Evolutionary conservation across 2,113 vertebrate genomes (phyloP).

Genomic region (Trichechus manatus): DNA sequence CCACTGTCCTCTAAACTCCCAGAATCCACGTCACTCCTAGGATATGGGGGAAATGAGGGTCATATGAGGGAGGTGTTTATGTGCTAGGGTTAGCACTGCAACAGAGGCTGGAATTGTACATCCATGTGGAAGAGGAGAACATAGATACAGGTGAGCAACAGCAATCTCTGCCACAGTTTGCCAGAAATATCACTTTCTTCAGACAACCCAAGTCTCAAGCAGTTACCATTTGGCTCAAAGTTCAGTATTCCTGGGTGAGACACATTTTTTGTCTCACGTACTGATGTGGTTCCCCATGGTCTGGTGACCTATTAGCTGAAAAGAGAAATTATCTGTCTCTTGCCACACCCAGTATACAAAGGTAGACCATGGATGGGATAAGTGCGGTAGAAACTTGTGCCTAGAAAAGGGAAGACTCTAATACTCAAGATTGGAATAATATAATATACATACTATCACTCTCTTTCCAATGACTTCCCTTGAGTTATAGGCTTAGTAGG

Average conservation of each 20-base stretch:
- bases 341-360: neutral
- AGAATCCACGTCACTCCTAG: too few species aligned
- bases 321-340: neutral
- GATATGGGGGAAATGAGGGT: too few species aligned
- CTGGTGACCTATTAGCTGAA: too few species aligned
- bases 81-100: neutral
- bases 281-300: too few species aligned
- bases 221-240: neutral
- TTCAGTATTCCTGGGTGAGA: neutral
- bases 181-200: neutral
- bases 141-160: neutral
- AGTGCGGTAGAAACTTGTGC: neutral
- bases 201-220: neutral
- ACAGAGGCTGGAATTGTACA: neutral
- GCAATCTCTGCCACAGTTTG: neutral
- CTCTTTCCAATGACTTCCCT: neutral
- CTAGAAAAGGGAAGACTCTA: neutral
- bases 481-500: neutral
- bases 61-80: neutral
- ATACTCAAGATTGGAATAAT: neutral
- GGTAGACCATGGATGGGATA: too few species aligned
- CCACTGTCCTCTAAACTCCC: too few species aligned
- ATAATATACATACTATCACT: neutral
- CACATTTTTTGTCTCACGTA: neutral
- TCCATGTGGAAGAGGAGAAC: neutral